Evolutionary conservation across 2,113 vertebrate genomes (phyloP).

Genomic region (Neotragus pygmaeus): DNA sequence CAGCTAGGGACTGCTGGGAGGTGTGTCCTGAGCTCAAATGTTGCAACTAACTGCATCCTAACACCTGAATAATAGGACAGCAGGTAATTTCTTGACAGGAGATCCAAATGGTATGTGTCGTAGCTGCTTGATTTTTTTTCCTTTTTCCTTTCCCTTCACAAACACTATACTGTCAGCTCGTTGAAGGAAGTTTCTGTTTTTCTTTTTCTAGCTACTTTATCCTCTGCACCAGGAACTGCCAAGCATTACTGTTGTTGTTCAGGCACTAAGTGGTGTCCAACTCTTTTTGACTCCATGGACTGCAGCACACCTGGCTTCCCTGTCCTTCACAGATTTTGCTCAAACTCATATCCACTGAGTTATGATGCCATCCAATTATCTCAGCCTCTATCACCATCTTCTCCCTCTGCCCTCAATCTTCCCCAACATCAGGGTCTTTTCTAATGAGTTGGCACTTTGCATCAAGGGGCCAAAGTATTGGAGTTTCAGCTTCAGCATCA

Average conservation of each 20-base stretch:
- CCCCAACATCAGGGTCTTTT: too few relatives aligned
- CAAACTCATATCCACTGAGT: background rate
- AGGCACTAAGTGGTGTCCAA: background rate
- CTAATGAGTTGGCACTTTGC: too few relatives aligned
- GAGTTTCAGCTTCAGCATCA: too few relatives aligned
- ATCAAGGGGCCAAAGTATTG: too few relatives aligned
- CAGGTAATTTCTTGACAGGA: background rate
- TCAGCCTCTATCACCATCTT: background rate
- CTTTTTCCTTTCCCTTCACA: background rate
- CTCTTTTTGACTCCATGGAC: background rate
- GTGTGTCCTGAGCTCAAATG: background rate
- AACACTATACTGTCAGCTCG: background rate
- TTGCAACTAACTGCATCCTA: background rate
- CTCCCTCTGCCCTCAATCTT: too few relatives aligned
- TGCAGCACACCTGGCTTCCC: background rate
- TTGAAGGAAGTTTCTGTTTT: background rate
- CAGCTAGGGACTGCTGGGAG: accelerated
- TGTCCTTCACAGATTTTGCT: background rate
- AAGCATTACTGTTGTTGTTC: background rate
- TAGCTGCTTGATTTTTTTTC: background rate
- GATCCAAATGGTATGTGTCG: accelerated
- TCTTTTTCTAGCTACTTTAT: background rate
- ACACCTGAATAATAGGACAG: background rate
- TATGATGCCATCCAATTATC: background rate
- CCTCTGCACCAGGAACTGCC: background rate